Percentiles rank a stretch among this genome's conserved stretches.
Conservation (phyloP, 2,888 invertebrate genomes). For the Cetonia aurata region DNA sequence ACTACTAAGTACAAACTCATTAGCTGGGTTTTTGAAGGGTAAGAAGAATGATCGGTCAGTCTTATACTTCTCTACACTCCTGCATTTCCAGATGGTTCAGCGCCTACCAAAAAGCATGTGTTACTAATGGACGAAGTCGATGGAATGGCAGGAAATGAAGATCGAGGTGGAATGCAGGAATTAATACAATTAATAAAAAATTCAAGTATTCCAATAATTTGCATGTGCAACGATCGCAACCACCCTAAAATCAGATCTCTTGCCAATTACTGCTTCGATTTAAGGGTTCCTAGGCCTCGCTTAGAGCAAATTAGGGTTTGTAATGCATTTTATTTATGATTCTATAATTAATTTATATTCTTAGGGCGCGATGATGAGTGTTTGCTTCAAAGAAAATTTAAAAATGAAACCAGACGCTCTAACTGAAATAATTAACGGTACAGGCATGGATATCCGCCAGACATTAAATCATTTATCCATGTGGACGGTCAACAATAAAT, state of each 20-base stretch:
- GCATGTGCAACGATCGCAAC: slow-evolving; percentile 98
- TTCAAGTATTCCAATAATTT: slow-evolving; percentile 89
- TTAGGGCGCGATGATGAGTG: slow-evolving; percentile 89
- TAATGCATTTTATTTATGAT: slow-evolving; percentile 9
- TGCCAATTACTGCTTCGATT: slow-evolving; percentile 93
- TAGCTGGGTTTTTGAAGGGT: slow-evolving; percentile 80
- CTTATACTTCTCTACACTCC: background rate
- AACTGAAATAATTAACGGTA: slow-evolving; percentile 85
- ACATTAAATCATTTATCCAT: slow-evolving; percentile 91
- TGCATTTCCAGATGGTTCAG: slow-evolving; percentile 57
- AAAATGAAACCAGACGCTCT: slow-evolving; percentile 83
- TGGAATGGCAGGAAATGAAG: slow-evolving; percentile 99
- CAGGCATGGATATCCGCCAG: slow-evolving; percentile 95
- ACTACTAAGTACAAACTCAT: slow-evolving; percentile 80
- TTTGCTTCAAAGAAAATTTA: slow-evolving; percentile 92
- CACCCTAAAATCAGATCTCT: slow-evolving; percentile 94
- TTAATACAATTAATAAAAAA: slow-evolving; percentile 91
- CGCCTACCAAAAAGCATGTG: slow-evolving; percentile 81
- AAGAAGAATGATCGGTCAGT: slow-evolving; percentile 43
- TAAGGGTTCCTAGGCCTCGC: slow-evolving; percentile 87
- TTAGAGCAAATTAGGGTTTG: slow-evolving; percentile 90
- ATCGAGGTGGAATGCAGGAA: slow-evolving; percentile 97
- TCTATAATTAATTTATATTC: slow-evolving; percentile 49
- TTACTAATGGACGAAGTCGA: slow-evolving; percentile 99
- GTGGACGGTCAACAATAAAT: slow-evolving; percentile 75